Evolutionary conservation across 1,140 invertebrate species (phyloP), one percentile per base, ranked within the genome.

Genomic region (Agrypnia vestita): DNA sequence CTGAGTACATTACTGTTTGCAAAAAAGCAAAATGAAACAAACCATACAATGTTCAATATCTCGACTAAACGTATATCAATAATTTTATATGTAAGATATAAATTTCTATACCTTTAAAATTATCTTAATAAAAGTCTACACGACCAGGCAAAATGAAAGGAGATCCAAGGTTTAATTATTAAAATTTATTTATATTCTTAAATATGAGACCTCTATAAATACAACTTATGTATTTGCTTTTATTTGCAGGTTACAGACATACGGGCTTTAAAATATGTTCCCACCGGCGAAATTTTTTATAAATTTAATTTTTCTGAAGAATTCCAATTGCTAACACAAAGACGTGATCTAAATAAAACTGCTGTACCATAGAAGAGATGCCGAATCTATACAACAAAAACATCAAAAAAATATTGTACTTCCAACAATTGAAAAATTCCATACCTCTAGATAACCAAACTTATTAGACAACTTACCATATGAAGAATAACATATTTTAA

Each of bases 221-320:
- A 53, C 12, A 53, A 11, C 6, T 53, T 53, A 53, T n/a, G 51
- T 53, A n/a, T 4, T 53, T 11, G 12, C 17, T 53, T 15, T 53
- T 15, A n/a, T 53, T 53, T 7, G 12, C 51, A 53, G 51, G 51
- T 53, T 53, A 53, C 51, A 4, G 51, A 53, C 51, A 4, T 53
- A 53, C 12, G 51, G 12, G 51, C 51, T n/a, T 15, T 53, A 4
- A 53, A 53, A 13, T 53, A 53, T 53, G 51, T 15, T n/a, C 51
- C 51, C 12, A n/a, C 51, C 4, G 51, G 51, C 12, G 51, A 53
- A 53, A 53, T 53, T 53, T 53, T 53, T 53, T 53, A 53, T 53
- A 13, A 53, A 53, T 15, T 53, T 53, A 53, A 53, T n/a, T 53
- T 53, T n/a, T n/a, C 51, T 15, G 51, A 53, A 53, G 51, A 53